Evolutionary conservation across 2,888 invertebrate genomes (phyloP).

Genomic region (Amorpha juglandis): DNA sequence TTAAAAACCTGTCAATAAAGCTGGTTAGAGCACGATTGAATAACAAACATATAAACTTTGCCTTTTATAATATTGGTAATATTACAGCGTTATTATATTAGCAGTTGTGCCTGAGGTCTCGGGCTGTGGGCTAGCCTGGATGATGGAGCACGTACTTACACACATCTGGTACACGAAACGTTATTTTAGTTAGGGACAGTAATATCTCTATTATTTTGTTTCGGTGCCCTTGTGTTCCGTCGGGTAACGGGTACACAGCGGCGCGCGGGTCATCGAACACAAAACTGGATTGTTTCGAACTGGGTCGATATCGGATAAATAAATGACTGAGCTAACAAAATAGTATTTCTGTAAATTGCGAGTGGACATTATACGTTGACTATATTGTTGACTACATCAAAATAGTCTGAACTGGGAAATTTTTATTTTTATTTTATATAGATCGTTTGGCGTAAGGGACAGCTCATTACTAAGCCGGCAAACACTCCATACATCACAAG

Average conservation of each 20-base stretch:
- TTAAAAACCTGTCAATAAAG: no score
- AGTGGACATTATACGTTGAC: no score
- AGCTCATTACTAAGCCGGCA: no score
- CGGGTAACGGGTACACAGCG: background rate
- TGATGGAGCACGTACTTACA: slow-evolving; percentile 16
- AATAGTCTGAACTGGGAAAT: no score
- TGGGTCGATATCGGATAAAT: background rate
- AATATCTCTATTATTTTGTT: slow-evolving; percentile 19
- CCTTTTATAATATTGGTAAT: background rate
- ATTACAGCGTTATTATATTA: background rate
- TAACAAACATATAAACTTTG: background rate
- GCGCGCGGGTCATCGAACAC: background rate
- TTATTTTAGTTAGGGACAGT: slow-evolving; percentile 2
- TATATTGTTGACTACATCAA: no score
- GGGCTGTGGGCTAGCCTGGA: background rate
- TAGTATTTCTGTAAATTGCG: no score
- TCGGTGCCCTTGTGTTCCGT: slow-evolving; percentile 2
- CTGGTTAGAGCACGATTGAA: no score
- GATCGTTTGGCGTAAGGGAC: no score
- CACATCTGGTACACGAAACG: slow-evolving; percentile 8
- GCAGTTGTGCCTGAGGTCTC: background rate
- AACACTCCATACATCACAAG: no score
- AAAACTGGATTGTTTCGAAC: background rate
- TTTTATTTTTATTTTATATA: background rate
- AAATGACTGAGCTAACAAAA: no score